phyloP scores from a whole-genome alignment of 2,888 invertebrate genomes.

The Hylaea fasciaria region DNA sequence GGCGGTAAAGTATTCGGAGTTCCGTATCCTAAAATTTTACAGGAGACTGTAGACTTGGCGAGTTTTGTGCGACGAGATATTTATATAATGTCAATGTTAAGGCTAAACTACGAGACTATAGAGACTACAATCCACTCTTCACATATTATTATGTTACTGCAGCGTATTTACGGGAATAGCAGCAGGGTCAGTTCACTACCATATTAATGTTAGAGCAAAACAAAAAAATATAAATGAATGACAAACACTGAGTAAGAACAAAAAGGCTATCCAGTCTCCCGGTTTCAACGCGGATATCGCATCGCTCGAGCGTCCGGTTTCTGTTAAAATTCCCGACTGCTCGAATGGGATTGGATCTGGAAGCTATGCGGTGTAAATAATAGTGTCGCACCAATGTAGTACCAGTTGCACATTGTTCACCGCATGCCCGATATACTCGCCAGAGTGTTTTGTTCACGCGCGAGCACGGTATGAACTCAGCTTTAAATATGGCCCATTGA shows the following conservation, averaged over 20 bases:
- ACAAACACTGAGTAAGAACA: not conserved
- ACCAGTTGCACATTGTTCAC: conserved; percentile 37
- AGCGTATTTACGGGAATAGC: not conserved
- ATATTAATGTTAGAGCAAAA: too few relatives aligned
- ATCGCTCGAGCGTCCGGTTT: conserved; percentile 26
- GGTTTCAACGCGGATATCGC: conserved; percentile 5
- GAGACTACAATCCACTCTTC: not conserved
- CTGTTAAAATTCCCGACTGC: conserved; percentile 35
- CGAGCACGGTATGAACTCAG: conserved; percentile 26
- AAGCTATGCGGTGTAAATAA: conserved; percentile 34
- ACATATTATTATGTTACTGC: too few relatives aligned
- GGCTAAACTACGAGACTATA: too few relatives aligned
- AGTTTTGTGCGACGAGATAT: conserved; percentile 20
- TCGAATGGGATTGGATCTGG: conserved; percentile 31
- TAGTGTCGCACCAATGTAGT: conserved; percentile 24
- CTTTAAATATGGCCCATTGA: conserved; percentile 33
- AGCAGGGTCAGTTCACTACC: too few relatives aligned
- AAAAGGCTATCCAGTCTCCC: not conserved
- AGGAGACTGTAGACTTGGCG: conserved; percentile 22
- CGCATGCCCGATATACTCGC: conserved; percentile 28
- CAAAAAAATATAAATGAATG: too few relatives aligned
- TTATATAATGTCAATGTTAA: not conserved
- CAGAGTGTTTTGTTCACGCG: conserved; percentile 29
- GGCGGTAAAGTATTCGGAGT: conserved; percentile 55
- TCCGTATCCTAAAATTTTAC: conserved; percentile 53